Evolutionary conservation across 2,888 invertebrate genomes (phyloP), one percentile per base, ranked within the genome.

Genomic region (Tachina grossa): DNA sequence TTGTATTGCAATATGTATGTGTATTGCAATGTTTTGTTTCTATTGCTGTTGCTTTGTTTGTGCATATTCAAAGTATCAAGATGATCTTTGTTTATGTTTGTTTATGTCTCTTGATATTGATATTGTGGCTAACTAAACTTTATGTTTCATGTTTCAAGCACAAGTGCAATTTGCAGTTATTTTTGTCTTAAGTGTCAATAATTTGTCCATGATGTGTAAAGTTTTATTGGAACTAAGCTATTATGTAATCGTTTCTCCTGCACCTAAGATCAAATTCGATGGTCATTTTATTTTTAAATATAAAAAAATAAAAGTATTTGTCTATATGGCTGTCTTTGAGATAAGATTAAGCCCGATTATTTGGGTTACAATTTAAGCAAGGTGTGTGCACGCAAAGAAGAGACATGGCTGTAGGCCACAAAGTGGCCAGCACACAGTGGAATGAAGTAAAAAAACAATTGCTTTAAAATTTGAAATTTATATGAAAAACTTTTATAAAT

Each of bases 91-190:
- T 75, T 75, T 66, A 80, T 66, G 65, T 84, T 72, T 84, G 80
- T 77, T 77, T 66, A 74, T 76, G 69, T 77, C 69, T 71, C 31
- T 10, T 57, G 76, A 71, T 68, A 80, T 83, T 76, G 66, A 43
- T 68, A 76, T 72, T 80, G 65, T 76, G 51, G 55, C 59, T 57
- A 51, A 82, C 68, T 78, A 69, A 82, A 79, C 79, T 85, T 80
- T 79, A 72, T 80, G 74, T 86, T 80, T 83, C 79, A 61, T 83
- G 76, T 72, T 75, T 45, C 61, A 61, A 65, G 85, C 85, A 83
- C 85, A 86, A 86, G 85, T 86, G 85, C 85, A 83, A 80, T 80
- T 71, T 82, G 83, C 76, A 80, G 83, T 83, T 80, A 76, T 65
- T 76, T 77, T 63, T 74, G 8, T 79, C 51, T 76, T 72, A 82